Evolutionary conservation across 1,140 invertebrate genomes (phyloP), one percentile per base, ranked within the genome.

Genomic region (Epicauta chinensis): DNA sequence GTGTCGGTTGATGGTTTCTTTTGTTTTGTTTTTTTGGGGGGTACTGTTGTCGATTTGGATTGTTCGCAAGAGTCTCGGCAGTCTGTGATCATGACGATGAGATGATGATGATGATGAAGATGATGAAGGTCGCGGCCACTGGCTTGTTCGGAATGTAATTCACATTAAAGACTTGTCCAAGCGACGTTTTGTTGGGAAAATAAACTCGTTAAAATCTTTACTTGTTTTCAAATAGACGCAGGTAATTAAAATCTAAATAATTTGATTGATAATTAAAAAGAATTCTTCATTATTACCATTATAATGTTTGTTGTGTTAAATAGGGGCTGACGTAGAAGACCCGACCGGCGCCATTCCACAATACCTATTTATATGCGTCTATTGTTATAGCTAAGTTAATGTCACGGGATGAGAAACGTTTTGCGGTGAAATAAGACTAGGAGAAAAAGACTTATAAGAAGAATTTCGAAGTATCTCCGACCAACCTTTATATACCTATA

Each of bases 71-170:
- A 23, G 23, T 23, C 37, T 3, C 41, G n/a, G 38, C 36, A 40
- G 23, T 23, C 23, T 23, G n/a, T n/a, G n/a, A n/a, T n/a, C 14
- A 2, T 13, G 44, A 10, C 2, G 32, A 35, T 32, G 29, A n/a
- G n/a, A n/a, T n/a, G n/a, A n/a, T n/a, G n/a, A n/a, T n/a, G n/a
- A n/a, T n/a, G n/a, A n/a, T n/a, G 34, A 37, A 16, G 35, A 37
- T 23, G 45, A 47, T 16, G 35, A 38, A 37, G 34, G 12, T 47
- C 36, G 34, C 45, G 36, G 45, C 45, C 16, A 41, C 39, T 47
- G 56, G 38, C 57, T 56, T 51, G 53, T 40, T 17, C 39, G 59
- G 59, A 63, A 63, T 63, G 61, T 56, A 56, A 55, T 60, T 60
- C 23, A 23, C 23, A 56, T 58, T 46, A 30, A 49, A 56, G 53